Percentiles rank a stretch among this genome's conserved stretches.
Conservation (phyloP, 2,113 vertebrate genomes). For the Pelobates fuscus region DNA sequence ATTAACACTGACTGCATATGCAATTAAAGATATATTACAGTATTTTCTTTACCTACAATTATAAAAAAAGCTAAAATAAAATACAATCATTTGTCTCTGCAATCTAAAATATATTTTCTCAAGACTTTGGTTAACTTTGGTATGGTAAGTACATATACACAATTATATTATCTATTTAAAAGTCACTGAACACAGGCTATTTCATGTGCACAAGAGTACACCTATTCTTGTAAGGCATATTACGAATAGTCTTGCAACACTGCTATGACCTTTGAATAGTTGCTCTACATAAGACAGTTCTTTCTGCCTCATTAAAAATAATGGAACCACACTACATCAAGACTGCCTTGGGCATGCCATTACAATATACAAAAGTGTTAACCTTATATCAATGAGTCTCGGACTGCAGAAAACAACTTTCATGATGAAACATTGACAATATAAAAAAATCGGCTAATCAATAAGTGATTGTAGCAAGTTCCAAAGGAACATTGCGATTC, state of each 20-base stretch:
- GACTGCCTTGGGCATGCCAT: slow-evolving; percentile 39
- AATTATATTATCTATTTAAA: slow-evolving; percentile 43
- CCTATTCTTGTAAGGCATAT: slow-evolving; percentile 45
- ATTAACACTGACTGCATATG: too few relatives aligned
- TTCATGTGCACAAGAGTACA: slow-evolving; percentile 42
- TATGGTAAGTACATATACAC: slow-evolving; percentile 22
- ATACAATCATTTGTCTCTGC: background rate
- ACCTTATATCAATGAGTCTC: slow-evolving; percentile 37
- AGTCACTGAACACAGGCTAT: slow-evolving; percentile 43
- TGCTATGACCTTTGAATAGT: slow-evolving; percentile 47
- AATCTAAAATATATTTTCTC: slow-evolving; percentile 36
- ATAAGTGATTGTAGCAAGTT: background rate
- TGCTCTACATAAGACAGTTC: slow-evolving; percentile 33
- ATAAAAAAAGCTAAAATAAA: too few relatives aligned
- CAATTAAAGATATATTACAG: too few relatives aligned
- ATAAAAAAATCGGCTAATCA: background rate
- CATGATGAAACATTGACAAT: slow-evolving; percentile 11
- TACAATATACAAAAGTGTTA: slow-evolving; percentile 27
- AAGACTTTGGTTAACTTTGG: slow-evolving; percentile 4
- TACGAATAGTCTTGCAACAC: slow-evolving; percentile 46
- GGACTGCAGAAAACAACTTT: slow-evolving; percentile 5
- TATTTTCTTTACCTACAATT: too few relatives aligned
- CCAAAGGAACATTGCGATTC: too few relatives aligned
- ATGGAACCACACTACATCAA: slow-evolving; percentile 29
- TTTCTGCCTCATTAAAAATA: slow-evolving; percentile 49